Percentiles rank a stretch among this genome's conserved stretches.
These are phyloP conservation scores for Piliocolobus tephrosceles DNA, from an alignment of 2,113 vertebrate genomes.

Conservation along the genomic window DNA sequence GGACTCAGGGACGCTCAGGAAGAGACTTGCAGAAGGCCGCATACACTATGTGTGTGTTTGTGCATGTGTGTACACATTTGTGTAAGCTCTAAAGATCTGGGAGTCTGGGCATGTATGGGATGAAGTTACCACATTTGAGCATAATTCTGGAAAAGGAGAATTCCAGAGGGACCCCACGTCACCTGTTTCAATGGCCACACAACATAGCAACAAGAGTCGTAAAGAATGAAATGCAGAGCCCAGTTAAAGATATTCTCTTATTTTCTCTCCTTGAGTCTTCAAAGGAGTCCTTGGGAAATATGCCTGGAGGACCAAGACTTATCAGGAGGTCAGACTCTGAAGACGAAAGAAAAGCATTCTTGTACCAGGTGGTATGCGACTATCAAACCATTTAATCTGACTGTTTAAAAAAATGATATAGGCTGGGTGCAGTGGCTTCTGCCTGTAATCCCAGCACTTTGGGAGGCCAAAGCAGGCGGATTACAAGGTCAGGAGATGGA, in stretches of 20 bases:
- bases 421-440: no score
- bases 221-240: background rate
- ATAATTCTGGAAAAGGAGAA: background rate
- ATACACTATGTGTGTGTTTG: background rate
- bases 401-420: background rate
- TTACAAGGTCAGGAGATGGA: no score
- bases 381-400: background rate
- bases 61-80: rapidly evolving
- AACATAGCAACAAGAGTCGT: background rate
- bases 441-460: no score
- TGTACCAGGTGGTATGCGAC: background rate
- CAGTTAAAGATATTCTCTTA: background rate
- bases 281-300: background rate
- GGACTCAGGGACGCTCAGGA: background rate
- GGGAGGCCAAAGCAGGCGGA: no score
- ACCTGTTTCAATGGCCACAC: background rate
- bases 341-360: background rate
- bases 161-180: background rate
- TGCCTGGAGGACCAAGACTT: background rate
- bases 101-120: background rate
- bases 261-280: background rate
- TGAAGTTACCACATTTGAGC: background rate
- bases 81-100: background rate
- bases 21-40: background rate
- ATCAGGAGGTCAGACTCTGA: background rate